Conservation (phyloP, 2,888 invertebrate species). For the Unio delphinus region DNA sequence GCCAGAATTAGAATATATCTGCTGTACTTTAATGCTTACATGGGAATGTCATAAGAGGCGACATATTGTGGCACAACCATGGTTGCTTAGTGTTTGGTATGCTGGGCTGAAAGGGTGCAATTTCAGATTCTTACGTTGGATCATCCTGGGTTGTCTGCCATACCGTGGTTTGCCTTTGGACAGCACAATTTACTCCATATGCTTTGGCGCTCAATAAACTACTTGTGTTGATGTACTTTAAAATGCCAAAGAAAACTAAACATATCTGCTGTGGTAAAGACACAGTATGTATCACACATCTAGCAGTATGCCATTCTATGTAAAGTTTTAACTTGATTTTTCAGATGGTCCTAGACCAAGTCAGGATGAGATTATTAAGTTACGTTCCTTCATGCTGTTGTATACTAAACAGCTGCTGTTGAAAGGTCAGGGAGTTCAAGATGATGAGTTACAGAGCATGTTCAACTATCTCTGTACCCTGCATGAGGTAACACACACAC, state of each 20-base stretch:
- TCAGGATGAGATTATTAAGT: slow-evolving; percentile 91
- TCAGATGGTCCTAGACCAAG: slow-evolving; percentile 92
- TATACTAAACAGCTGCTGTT: slow-evolving; percentile 93
- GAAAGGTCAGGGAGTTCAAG: slow-evolving; percentile 94
- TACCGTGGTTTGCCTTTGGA: too few relatives aligned
- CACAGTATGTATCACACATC: neutral
- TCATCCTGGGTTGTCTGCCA: too few relatives aligned
- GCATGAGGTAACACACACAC: slow-evolving; percentile 67
- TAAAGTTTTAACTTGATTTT: slow-evolving; percentile 47
- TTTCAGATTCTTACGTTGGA: too few relatives aligned
- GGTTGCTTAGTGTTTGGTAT: too few relatives aligned
- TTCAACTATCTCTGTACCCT: slow-evolving; percentile 98
- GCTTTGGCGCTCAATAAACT: neutral
- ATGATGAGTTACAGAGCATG: slow-evolving; percentile 98
- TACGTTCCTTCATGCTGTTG: slow-evolving; percentile 93
- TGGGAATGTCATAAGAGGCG: too few relatives aligned
- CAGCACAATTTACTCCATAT: too few relatives aligned
- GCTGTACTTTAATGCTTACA: too few relatives aligned
- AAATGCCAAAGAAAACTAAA: neutral
- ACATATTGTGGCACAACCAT: too few relatives aligned
- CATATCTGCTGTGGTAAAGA: neutral
- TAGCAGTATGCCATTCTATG: neutral
- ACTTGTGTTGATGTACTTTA: neutral
- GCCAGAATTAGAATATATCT: too few relatives aligned
- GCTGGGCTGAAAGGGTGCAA: too few relatives aligned